Base-by-base conservation (phyloP, 30 jellyfish, hydroid and myxozoan species). In the Catostylus mosaicus region DNA sequence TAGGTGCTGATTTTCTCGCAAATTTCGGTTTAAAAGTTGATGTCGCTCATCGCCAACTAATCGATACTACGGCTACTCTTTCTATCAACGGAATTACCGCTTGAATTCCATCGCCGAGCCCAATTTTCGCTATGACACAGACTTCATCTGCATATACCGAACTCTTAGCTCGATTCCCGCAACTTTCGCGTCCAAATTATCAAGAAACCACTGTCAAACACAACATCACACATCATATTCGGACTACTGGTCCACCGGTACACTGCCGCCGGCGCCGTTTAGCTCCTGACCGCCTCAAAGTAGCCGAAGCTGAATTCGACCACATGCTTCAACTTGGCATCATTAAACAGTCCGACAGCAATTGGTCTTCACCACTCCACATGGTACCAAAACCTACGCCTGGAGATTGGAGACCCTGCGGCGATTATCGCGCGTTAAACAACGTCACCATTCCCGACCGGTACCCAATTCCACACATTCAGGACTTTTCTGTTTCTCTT, bases 1-100 rank as follows among this genome's bases (percentile, higher is more conserved):
- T n/a, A n/a, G n/a, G 84, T 30, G 84, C 84, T 72, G 84, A 72
- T 72, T 72, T 72, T 45, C 84, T 72, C 16, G 77, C 57, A 3
- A 7, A 45, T 51, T 38, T 38, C 36, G 26, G n/a, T 23, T 72
- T 72, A 30, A 9, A 38, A 3, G 84, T 72, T 34, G 82, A 72
- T 72, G 11, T 72, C 14, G 30, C 9, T 24, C 43, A 37, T n/a
- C 75, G 76, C 30, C 32, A 35, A 45, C 84, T 72, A 3, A 9
- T 35, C 7, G 84, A 72, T 67, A 35, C 36, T 22, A 27, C 32
- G 10, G 32, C 84, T 6, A 26, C 11, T 14, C 40, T 72, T 19
- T 72, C 84, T 37, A 24, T 72, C 24, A 5, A 16, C 26, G 75
- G 84, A 5, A 65, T 65, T 65, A 7, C 47, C 35, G 33, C 73